Conservation (phyloP, 2,888 invertebrate genomes). For the Empis livida region DNA sequence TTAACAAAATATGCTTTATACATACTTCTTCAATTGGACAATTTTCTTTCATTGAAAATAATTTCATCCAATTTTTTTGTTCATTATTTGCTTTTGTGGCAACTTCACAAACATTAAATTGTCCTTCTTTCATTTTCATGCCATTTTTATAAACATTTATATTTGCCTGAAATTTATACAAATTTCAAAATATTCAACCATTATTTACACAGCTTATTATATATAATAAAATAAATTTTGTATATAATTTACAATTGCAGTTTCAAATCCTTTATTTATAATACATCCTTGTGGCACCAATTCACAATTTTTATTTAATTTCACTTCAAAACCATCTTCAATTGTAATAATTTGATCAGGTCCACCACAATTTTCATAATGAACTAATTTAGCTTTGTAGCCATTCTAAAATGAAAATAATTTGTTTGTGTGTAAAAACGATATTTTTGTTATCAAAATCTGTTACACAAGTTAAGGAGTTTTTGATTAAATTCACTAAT, state of each 20-base stretch:
- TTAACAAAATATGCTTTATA: not conserved
- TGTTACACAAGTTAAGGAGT: too few species aligned
- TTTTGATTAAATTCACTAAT: too few species aligned
- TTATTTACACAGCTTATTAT: too few species aligned
- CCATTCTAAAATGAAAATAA: slow-evolving; percentile 23
- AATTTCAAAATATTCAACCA: not conserved
- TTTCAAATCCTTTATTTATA: slow-evolving; percentile 30
- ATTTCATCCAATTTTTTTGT: slow-evolving; percentile 23
- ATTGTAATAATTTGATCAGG: slow-evolving; percentile 21
- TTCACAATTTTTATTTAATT: slow-evolving; percentile 36
- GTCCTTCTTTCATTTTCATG: slow-evolving; percentile 33
- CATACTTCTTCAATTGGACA: slow-evolving; percentile 34
- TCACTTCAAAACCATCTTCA: slow-evolving; percentile 23
- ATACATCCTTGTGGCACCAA: slow-evolving; percentile 35
- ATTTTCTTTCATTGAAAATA: slow-evolving; percentile 33
- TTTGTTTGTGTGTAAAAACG: too few species aligned
- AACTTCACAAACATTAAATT: slow-evolving; percentile 33
- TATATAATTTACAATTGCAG: slow-evolving; percentile 29
- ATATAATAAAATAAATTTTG: not conserved
- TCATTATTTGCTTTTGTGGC: slow-evolving; percentile 20
- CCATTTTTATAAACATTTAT: slow-evolving; percentile 34
- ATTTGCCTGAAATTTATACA: slow-evolving; percentile 20
- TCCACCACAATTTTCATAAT: slow-evolving; percentile 29
- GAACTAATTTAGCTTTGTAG: slow-evolving; percentile 26
- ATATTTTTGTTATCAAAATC: too few species aligned